phyloP scores from a whole-genome alignment of 2,888 invertebrate genomes.

The Vandiemenella viatica region DNA sequence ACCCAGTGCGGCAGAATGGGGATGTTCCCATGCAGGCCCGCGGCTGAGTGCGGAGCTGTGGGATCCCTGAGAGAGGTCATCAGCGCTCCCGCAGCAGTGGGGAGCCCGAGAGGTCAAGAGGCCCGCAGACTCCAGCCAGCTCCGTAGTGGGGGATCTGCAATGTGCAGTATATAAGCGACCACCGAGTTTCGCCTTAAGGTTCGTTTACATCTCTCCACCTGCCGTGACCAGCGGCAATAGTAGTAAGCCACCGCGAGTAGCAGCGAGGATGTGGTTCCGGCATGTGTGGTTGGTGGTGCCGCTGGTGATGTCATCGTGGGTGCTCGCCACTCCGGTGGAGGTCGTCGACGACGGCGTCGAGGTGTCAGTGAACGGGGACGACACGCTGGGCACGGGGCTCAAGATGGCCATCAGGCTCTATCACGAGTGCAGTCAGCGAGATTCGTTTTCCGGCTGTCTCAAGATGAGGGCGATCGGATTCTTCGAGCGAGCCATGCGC shows the following conservation, averaged over 20 bases:
- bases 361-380: constrained; percentile 25
- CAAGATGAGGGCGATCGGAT: constrained; percentile 66
- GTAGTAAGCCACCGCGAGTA: neutral
- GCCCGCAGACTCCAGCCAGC: no score
- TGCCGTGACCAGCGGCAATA: neutral
- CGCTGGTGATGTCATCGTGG: constrained; percentile 20
- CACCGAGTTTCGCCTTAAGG: neutral
- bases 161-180: constrained; percentile 1
- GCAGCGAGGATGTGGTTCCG: neutral
- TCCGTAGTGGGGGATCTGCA: no score
- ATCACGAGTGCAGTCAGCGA: constrained; percentile 59
- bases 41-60: no score
- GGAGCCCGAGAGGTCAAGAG: neutral
- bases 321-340: constrained; percentile 23
- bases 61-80: no score
- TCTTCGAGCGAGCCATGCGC: constrained; percentile 57
- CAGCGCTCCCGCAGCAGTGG: no score
- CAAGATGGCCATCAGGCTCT: constrained; percentile 29
- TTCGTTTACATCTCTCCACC: neutral
- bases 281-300: neutral
- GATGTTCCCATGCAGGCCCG: no score
- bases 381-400: constrained; percentile 35
- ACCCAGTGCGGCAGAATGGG: no score
- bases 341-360: constrained; percentile 27
- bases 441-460: constrained; percentile 58